Evolutionary conservation across 1,140 invertebrate species (phyloP), one percentile per base, ranked within the genome.

Genomic region (Doryteuthis pealeii): DNA sequence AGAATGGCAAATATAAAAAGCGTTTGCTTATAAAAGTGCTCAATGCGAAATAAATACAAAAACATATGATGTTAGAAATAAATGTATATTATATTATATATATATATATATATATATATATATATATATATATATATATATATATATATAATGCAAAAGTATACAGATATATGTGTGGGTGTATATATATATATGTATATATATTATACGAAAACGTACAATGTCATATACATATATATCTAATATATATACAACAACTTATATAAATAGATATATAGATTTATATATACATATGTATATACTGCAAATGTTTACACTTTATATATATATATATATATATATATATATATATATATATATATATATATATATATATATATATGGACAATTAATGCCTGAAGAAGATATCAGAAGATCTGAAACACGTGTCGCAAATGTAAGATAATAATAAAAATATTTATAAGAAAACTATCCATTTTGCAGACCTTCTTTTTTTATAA

Each of bases 321-420:
- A 58, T 26, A 58, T 26, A 58, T 15, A 58, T 15, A 58, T 26
- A 58, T 26, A 58, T 26, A 58, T 26, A 58, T 26, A 58, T 26
- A 58, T 26, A 58, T 58, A 58, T 18, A 58, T 58, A 58, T 58
- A 58, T 6, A 58, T 58, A 58, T 58, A 58, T 58, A 58, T 58
- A 58, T 58, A 58, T 58, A 58, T 58, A 58, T 58, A 58, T 58
- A 18, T n/a, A n/a, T n/a, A n/a, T n/a, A n/a, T n/a, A n/a, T n/a
- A n/a, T n/a, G n/a, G n/a, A n/a, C n/a, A n/a, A n/a, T n/a, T n/a
- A n/a, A n/a, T n/a, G n/a, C n/a, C n/a, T n/a, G n/a, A n/a, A n/a
- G n/a, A n/a, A n/a, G n/a, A n/a, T n/a, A n/a, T n/a, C n/a, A n/a
- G n/a, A n/a, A n/a, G n/a, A n/a, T n/a, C n/a, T n/a, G n/a, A n/a